A percentile compares a stretch with the other conserved stretches of the same genome.
Evolutionary conservation across 2,888 invertebrate species (phyloP).

Genomic region (Microctonus brassicae): DNA sequence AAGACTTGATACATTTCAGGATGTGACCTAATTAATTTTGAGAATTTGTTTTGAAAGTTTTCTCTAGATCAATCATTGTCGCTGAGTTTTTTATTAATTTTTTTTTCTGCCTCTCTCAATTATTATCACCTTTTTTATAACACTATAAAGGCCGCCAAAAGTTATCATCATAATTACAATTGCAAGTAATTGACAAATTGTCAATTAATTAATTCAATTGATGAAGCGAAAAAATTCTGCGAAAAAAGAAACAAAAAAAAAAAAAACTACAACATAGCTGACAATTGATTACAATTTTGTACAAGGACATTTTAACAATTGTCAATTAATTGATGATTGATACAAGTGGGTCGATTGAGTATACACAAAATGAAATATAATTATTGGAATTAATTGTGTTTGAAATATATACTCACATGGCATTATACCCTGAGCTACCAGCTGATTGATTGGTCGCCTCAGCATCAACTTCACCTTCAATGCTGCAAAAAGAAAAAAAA

Average conservation of each 20-base stretch:
- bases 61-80: no score
- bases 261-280: not conserved
- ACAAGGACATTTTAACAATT: conserved; percentile 4
- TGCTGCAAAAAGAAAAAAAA: conserved; percentile 79
- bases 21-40: conserved; percentile 57
- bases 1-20: conserved; percentile 57
- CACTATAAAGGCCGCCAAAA: not conserved
- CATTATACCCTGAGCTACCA: conserved; percentile 98
- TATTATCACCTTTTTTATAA: not conserved
- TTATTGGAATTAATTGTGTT: not conserved
- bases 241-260: not conserved
- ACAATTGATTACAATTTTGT: not conserved
- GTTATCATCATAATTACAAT: not conserved
- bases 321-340: not conserved
- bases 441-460: conserved; percentile 92
- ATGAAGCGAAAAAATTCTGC: not conserved
- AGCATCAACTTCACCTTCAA: conserved; percentile 97
- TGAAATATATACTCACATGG: conserved; percentile 85
- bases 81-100: not conserved
- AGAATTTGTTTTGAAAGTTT: conserved; percentile 17
- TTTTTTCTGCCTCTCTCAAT: not conserved
- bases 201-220: conserved; percentile 9
- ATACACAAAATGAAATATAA: not conserved
- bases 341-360: not conserved
- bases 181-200: not conserved